Evolutionary conservation across 2,888 invertebrate genomes (phyloP), one percentile per base, ranked within the genome.

Genomic region (Lottia gigantea): DNA sequence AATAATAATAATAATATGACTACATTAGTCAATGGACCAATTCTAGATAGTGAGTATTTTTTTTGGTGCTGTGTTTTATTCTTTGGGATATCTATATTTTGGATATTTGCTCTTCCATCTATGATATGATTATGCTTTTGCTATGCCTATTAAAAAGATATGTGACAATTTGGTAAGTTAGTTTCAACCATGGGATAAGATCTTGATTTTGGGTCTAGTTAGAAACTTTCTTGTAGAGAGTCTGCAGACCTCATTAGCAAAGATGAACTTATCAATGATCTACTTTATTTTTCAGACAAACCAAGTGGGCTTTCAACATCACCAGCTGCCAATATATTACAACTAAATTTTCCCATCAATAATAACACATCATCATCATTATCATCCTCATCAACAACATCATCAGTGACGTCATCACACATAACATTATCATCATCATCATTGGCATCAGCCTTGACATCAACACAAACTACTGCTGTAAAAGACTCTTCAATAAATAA

Each of bases 251-350:
- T n/a, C n/a, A n/a, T n/a, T n/a, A n/a, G n/a, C n/a, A n/a, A n/a
- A n/a, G n/a, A n/a, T n/a, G n/a, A 31, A 31, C 2, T 4, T 31
- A 31, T 31, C 31, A 31, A 31, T 31, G 31, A 31, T n/a, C n/a
- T n/a, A 14, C 62, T 64, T 62, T 65, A 61, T 65, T 25, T 78
- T 79, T 26, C 80, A 86, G 86, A 74, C 75, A 84, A 84, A 81
- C 74, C 79, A 70, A 77, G 80, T 74, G 85, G 84, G 69, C 82
- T 87, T 76, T 85, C 86, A 78, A 86, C 86, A 15, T 83, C 84
- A 55, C 86, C 86, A 63, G 85, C 86, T 67, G 86, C 85, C 67
- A 84, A 82, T 70, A 82, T 87, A 16, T 79, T 87, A 16, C 86
- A 86, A 77, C 80, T 88, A 62, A 87, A 87, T 77, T 86, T 82